Conservation (phyloP, 1,140 invertebrate genomes). For the Eurosta solidaginis region DNA sequence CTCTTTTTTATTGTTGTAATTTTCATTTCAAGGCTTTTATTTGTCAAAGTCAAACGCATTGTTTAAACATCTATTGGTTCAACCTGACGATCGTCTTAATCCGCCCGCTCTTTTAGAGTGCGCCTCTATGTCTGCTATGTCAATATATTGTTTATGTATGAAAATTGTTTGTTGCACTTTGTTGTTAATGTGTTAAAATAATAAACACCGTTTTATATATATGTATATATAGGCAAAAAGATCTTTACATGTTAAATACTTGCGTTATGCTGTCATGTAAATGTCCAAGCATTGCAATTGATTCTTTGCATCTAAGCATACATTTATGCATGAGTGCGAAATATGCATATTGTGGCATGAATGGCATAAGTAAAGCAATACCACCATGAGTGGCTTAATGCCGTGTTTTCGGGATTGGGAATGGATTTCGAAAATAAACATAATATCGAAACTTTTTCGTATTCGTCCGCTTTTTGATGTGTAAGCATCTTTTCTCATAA, state of each 20-base stretch:
- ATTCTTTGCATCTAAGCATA: background rate
- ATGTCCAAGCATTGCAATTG: background rate
- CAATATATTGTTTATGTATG: slow-evolving; percentile 39
- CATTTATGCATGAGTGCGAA: background rate
- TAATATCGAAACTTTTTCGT: too few relatives aligned
- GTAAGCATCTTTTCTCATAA: too few relatives aligned
- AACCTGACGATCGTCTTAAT: background rate
- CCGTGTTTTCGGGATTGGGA: too few relatives aligned
- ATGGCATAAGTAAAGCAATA: background rate
- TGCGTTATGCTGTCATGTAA: background rate
- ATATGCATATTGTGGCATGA: background rate
- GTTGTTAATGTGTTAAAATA: slow-evolving; percentile 60
- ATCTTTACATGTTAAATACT: background rate
- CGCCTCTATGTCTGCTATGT: slow-evolving; percentile 21
- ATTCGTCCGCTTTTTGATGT: too few relatives aligned
- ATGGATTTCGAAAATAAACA: too few relatives aligned
- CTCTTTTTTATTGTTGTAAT: slow-evolving; percentile 27
- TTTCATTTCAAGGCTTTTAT: background rate
- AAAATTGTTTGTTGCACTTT: slow-evolving; percentile 60
- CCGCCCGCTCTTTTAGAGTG: slow-evolving; percentile 10
- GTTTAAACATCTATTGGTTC: background rate
- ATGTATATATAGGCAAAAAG: too few relatives aligned
- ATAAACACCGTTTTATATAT: slow-evolving; percentile 40
- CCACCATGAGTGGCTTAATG: background rate
- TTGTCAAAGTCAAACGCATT: background rate